Evolutionary conservation across 1,140 invertebrate genomes (phyloP).

Genomic region (Zaprionus gabonicus): DNA sequence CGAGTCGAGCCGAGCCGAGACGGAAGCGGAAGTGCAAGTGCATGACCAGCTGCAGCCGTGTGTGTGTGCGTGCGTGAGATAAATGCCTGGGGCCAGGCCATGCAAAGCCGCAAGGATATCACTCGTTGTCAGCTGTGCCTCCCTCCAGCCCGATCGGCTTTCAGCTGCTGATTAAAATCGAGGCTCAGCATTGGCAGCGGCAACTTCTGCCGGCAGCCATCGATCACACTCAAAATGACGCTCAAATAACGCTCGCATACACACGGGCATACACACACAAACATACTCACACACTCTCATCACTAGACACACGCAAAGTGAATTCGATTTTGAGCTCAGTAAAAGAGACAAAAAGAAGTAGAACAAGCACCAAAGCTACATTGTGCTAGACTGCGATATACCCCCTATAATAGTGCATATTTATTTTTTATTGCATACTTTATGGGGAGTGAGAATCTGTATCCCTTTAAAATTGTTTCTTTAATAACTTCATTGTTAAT

Average conservation of each 20-base stretch:
- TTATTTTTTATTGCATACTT: no score
- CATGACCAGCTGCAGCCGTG: constrained; percentile 16
- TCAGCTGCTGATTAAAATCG: constrained; percentile 68
- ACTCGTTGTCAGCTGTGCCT: constrained; percentile 33
- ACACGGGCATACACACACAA: constrained; percentile 37
- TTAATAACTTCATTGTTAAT: not conserved
- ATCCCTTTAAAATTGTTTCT: no score
- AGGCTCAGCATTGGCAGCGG: constrained; percentile 21
- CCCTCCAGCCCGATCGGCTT: constrained; percentile 34
- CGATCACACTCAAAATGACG: constrained; percentile 74
- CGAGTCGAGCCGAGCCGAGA: not conserved
- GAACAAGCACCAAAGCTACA: not conserved
- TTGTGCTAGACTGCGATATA: no score
- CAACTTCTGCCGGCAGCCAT: constrained; percentile 51
- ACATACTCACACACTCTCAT: constrained; percentile 19
- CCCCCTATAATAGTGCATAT: no score
- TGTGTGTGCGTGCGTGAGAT: constrained; percentile 31
- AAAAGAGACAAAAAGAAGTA: constrained; percentile 16
- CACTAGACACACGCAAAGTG: constrained; percentile 43
- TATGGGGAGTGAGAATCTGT: no score
- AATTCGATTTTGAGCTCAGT: constrained; percentile 52
- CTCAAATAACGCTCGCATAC: constrained; percentile 54
- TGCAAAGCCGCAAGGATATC: constrained; percentile 38
- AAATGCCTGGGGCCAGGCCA: constrained; percentile 37
- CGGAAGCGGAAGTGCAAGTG: constrained; percentile 48